Base-by-base conservation (phyloP, 1,140 invertebrate genomes). In the Matsumurasca onukii region DNA sequence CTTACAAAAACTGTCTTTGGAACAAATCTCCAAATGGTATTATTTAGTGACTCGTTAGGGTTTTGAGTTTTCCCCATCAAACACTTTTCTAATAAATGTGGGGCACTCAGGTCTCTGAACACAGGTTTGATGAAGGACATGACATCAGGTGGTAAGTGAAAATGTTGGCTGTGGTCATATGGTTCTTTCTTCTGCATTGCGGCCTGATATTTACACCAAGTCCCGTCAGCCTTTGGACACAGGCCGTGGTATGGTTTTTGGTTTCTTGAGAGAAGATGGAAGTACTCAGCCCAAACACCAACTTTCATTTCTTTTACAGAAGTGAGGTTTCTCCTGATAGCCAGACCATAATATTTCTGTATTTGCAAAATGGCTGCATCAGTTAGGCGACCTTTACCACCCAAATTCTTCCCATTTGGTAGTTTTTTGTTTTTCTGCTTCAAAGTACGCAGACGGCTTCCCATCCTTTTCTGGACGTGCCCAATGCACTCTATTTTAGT, bases 261-360 rank as follows among this genome's bases (percentile, higher is more conserved):
- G 25, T 72, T 71, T 17, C 71, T 39, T 9, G 68, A 69, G 9
- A 30, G 52, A 57, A 68, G 70, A 39, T 74, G 71, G 39, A 68
- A 62, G 24, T 66, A 71, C 3, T 70, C 71, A 55, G 63, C 61
- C 69, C 66, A 73, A 24, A 71, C 67, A 20, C 55, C 68, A 45
- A 66, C 70, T 34, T 25, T 25, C 70, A 73, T 72, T 24, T 72
- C 63, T 22, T 70, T 57, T 17, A 70, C 51, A 20, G 62, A 69
- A 45, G 64, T 61, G 3, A 45, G 55, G 29, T 72, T 39, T 51
- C 66, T 62, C 31, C 71, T 45, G 66, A 72, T 72, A 25, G 62
- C 70, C n/a, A 71, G 48, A 52, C 68, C 68, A 61, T 71, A 73
- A 66, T 70, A 73, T 1, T 20, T 63, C 59, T 59, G 51, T 5